Conservation (phyloP, 2,888 invertebrate species). For the Hypselothyrea guttata region DNA sequence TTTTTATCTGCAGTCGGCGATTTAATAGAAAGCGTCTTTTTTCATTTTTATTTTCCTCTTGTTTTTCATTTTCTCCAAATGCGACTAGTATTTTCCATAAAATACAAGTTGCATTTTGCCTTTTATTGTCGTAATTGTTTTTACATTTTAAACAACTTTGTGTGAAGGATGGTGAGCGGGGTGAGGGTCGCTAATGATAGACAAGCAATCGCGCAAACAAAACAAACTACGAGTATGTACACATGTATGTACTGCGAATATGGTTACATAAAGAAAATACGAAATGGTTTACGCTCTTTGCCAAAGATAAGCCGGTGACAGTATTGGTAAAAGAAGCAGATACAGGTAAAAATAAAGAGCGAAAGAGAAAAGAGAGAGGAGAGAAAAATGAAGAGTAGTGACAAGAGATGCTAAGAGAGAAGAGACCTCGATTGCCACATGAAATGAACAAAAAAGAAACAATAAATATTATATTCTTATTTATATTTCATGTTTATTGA, state of each 20-base stretch:
- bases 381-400: neutral
- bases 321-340: slow-evolving; percentile 41
- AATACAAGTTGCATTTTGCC: slow-evolving; percentile 47
- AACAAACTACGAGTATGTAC: no score
- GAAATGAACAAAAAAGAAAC: no score
- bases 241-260: slow-evolving; percentile 49
- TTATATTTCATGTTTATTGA: no score
- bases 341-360: slow-evolving; percentile 30
- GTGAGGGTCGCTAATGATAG: slow-evolving; percentile 22
- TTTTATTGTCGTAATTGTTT: slow-evolving; percentile 35
- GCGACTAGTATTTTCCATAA: slow-evolving; percentile 35
- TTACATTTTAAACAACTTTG: slow-evolving; percentile 42
- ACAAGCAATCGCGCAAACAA: slow-evolving; percentile 40
- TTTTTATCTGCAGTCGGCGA: no score
- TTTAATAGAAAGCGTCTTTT: slow-evolving; percentile 24
- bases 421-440: neutral
- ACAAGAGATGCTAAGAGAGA: neutral
- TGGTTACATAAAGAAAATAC: slow-evolving; percentile 36
- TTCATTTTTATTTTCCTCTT: no score
- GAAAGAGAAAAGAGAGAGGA: neutral
- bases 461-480: no score
- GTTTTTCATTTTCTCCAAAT: slow-evolving; percentile 13
- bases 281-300: slow-evolving; percentile 18
- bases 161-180: slow-evolving; percentile 2
- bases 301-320: slow-evolving; percentile 38